Conservation (phyloP, 1,140 invertebrate species). For the Lamellibrachia luymesi region DNA sequence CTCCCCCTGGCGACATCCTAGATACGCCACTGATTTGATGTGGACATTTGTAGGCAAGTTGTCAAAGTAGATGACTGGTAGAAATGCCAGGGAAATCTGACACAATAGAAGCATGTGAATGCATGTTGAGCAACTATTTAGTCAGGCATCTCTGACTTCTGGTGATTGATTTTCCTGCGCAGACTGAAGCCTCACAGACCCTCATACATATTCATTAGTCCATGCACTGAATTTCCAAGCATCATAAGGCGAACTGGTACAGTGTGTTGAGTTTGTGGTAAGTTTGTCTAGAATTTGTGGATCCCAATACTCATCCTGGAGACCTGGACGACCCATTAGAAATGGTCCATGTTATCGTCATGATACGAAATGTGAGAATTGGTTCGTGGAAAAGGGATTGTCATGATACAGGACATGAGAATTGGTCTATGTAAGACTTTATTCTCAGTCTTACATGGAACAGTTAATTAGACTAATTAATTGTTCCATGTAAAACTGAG, state of each 20-base stretch:
- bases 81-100: not conserved
- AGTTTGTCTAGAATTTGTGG: not conserved
- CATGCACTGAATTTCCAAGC: not conserved
- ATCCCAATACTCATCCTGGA: not conserved
- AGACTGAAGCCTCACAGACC: not conserved
- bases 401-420: not conserved
- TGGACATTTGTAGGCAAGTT: no score
- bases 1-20: no score
- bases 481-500: not conserved
- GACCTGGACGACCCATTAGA: not conserved
- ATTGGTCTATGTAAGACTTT: not conserved
- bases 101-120: not conserved
- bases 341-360: no score
- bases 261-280: not conserved
- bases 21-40: no score
- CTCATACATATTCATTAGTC: not conserved
- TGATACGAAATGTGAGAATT: no score
- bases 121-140: not conserved
- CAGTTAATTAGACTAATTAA: not conserved
- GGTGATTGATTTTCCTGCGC: not conserved
- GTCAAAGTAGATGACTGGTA: not conserved
- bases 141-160: not conserved
- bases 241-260: not conserved
- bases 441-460: no score
- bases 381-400: no score